phyloP scores from a whole-genome alignment of 2,888 invertebrate species.

The Magallana nippona region DNA sequence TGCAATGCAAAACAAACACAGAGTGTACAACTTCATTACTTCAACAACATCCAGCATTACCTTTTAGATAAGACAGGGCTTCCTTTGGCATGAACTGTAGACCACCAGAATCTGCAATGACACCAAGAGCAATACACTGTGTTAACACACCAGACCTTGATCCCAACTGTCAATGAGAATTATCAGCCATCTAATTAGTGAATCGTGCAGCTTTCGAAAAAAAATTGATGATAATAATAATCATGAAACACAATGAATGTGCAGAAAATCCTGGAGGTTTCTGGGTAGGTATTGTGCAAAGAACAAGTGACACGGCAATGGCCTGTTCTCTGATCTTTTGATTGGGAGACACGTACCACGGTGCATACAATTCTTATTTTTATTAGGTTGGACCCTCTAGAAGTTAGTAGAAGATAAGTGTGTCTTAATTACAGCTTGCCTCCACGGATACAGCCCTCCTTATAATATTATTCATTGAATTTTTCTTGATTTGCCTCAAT shows the following conservation, averaged over 20 bases:
- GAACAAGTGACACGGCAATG: background rate
- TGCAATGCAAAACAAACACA: too few relatives aligned
- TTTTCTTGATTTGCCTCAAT: constrained; percentile 24
- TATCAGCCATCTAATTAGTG: constrained; percentile 31
- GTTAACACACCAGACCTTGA: background rate
- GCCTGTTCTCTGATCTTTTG: background rate
- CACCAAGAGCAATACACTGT: background rate
- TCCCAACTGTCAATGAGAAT: background rate
- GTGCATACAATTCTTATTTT: background rate
- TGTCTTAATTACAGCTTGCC: constrained; percentile 25
- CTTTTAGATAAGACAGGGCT: too few relatives aligned
- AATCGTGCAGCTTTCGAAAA: constrained; percentile 11
- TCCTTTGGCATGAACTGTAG: background rate
- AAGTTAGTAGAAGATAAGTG: background rate
- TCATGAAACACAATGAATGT: constrained; percentile 8
- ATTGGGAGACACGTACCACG: background rate
- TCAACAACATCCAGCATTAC: too few relatives aligned
- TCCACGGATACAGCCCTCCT: background rate
- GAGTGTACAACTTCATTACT: too few relatives aligned
- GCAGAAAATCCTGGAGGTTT: background rate
- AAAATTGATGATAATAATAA: background rate
- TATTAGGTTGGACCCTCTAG: background rate
- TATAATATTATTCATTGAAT: constrained; percentile 31
- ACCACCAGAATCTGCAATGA: background rate
- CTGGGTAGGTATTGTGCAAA: background rate